Evolutionary conservation across 2,113 vertebrate genomes (phyloP).

Genomic region (Hassar affinis): DNA sequence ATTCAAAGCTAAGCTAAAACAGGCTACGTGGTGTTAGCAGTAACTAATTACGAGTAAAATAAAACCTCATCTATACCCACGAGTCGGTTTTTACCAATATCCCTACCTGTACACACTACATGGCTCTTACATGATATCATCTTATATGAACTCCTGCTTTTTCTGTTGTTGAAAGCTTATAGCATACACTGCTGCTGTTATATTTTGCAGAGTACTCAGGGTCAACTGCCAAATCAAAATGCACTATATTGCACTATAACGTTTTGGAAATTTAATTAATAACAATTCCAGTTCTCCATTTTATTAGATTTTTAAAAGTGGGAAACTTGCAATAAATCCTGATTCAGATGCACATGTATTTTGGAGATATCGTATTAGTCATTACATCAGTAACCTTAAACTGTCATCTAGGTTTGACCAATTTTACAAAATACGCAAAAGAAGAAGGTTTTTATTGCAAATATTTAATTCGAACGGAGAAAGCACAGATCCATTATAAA

Average conservation of each 20-base stretch:
- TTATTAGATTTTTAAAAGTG: not conserved
- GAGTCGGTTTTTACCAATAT: not conserved
- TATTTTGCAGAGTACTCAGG: not conserved
- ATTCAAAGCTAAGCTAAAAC: not conserved
- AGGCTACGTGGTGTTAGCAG: not conserved
- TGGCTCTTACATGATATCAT: not conserved
- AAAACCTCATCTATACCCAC: not conserved
- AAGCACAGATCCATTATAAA: not conserved
- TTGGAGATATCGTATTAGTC: not conserved
- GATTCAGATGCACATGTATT: not conserved
- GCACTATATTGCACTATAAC: not conserved
- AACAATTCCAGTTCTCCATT: not conserved
- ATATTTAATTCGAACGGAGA: not conserved
- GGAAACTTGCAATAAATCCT: not conserved
- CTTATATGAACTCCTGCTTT: too few relatives aligned
- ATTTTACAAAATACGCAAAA: not conserved
- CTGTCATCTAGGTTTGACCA: not conserved
- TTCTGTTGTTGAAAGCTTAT: not conserved
- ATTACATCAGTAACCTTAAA: not conserved
- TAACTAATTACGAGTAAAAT: not conserved
- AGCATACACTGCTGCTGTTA: not conserved
- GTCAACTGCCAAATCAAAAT: not conserved
- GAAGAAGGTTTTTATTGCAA: not conserved
- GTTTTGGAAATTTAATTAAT: not conserved
- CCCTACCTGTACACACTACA: not conserved